Evolutionary conservation across 2,888 invertebrate species (phyloP), one percentile per base, ranked within the genome.

Genomic region (Drosophila pseudotakahashii): DNA sequence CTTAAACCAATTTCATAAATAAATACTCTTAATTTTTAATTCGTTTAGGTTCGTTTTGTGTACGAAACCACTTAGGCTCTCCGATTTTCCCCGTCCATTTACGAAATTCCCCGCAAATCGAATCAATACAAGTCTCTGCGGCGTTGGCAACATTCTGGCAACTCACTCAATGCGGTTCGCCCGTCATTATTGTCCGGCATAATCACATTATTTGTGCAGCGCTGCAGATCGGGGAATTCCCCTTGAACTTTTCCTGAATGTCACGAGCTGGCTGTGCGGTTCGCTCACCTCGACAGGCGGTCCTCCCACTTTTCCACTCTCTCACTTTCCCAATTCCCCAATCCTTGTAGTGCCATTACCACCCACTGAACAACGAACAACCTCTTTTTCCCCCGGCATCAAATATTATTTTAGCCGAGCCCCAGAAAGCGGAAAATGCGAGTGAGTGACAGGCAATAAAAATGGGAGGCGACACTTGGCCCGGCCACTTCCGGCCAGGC

Each of bases 231-330:
- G 44, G 52, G 51, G 47, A 37, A 42, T 36, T 73, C 52, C 88
- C 83, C 86, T 81, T 81, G 74, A 81, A 85, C 83, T 82, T 82
- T 70, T n/a, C 41, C 14, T 79, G 64, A 85, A 78, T 88, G 86
- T 73, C 82, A 85, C 51, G 36, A 45, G 66, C 67, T 73, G 48
- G n/a, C 67, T 11, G 7, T 47, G 47, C 47, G 42, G 69, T 64
- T 54, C 66, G 66, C 74, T 73, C 53, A 73, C 66, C 74, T 72
- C 68, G 48, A 41, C 30, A 3, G 47, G 3, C 47, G 13, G 26
- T 47, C 26, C 19, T 9, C 30, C 30, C 26, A 26, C 30, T 30
- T 7, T 30, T 0, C 34, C 11, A 11, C 2, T 30, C 44, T 53
- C 44, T n/a, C n/a, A n/a, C n/a, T n/a, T n/a, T n/a, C n/a, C 74